Percentiles rank a stretch among this genome's conserved stretches.
Evolutionary conservation across 1,140 invertebrate species (phyloP).

Genomic region (Calosoma granatense): DNA sequence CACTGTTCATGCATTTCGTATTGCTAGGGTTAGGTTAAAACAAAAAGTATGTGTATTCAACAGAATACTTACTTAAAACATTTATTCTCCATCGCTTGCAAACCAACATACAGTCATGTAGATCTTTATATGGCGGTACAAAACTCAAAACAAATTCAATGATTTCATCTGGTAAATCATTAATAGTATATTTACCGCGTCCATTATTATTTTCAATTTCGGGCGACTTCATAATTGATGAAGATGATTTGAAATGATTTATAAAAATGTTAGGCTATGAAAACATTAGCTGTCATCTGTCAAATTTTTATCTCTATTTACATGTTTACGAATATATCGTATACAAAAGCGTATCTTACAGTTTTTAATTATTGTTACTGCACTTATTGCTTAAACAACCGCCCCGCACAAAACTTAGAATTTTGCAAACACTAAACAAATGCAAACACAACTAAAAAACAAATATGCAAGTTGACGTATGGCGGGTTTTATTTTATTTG

Average conservation of each 20-base stretch:
- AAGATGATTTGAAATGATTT: not conserved
- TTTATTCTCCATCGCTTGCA: slow-evolving; percentile 74
- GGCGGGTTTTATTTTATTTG: no score
- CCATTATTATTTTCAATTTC: not conserved
- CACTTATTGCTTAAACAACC: no score
- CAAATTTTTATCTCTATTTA: not conserved
- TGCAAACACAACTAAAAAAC: no score
- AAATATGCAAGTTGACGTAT: no score
- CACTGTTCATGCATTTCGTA: slow-evolving; percentile 13
- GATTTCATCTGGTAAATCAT: slow-evolving; percentile 81
- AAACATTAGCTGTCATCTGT: not conserved
- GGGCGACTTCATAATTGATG: not conserved
- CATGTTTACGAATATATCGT: not conserved
- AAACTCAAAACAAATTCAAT: slow-evolving; percentile 84
- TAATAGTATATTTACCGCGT: slow-evolving; percentile 34
- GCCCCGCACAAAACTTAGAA: no score
- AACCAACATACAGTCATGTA: slow-evolving; percentile 74
- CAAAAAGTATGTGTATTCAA: no score
- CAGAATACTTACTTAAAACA: slow-evolving; percentile 60
- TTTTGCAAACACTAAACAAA: no score
- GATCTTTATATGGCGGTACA: slow-evolving; percentile 81
- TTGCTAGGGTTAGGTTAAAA: slow-evolving; percentile 7
- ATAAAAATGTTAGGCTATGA: not conserved
- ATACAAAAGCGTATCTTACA: no score
- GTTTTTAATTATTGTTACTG: no score